Percentiles rank a stretch among this genome's conserved stretches.
These are phyloP conservation scores for Propithecus perrieri DNA, from an alignment of 2,797 vertebrate genomes.

Conservation along the genomic window DNA sequence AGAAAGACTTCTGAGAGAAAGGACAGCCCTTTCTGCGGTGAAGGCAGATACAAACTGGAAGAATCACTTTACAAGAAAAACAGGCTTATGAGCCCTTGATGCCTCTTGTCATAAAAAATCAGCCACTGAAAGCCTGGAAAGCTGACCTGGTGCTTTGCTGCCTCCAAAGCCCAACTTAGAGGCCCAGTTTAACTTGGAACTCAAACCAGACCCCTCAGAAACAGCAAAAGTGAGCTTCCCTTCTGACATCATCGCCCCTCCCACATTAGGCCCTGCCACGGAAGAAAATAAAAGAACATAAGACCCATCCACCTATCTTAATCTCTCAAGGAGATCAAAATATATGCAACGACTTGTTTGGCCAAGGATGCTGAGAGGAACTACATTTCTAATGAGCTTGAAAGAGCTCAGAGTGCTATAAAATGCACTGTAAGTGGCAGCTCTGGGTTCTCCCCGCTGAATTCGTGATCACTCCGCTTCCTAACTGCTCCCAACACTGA, in stretches of 20 bases:
- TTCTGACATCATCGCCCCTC: rapidly evolving
- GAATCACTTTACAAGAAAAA: conserved; percentile 76
- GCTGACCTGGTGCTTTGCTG: background rate
- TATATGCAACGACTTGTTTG: background rate
- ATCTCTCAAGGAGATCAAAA: background rate
- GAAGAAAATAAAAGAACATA: background rate
- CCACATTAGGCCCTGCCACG: background rate
- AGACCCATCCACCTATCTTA: background rate
- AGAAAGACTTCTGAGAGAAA: conserved; percentile 39
- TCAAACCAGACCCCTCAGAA: conserved; percentile 29
- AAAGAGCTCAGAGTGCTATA: background rate
- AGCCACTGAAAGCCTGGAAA: conserved; percentile 38
- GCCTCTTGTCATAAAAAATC: conserved; percentile 46
- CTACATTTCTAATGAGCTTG: too few relatives aligned
- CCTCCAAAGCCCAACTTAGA: conserved; percentile 14
- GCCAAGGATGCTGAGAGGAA: background rate
- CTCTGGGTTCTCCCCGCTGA: background rate
- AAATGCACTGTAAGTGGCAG: background rate
- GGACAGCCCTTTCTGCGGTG: background rate
- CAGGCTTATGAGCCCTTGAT: background rate
- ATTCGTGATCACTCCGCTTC: background rate
- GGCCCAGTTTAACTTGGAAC: background rate
- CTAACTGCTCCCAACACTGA: background rate
- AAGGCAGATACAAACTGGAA: conserved; percentile 58
- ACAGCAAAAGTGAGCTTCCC: background rate